phyloP scores from a whole-genome alignment of 1,140 invertebrate genomes.

The Latrodectus geometricus region DNA sequence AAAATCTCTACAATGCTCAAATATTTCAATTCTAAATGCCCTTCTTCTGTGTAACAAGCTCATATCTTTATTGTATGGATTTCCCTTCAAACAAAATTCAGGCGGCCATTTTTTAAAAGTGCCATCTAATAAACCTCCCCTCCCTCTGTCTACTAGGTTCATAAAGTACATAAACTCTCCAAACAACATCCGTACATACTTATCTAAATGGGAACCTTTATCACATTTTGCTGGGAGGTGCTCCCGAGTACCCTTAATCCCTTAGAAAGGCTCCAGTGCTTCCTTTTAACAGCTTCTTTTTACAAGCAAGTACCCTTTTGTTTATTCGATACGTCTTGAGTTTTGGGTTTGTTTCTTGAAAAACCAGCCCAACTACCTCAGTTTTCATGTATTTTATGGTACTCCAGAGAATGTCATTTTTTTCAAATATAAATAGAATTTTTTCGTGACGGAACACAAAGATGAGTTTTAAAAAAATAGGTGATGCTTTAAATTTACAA shows the following conservation, averaged over 20 bases:
- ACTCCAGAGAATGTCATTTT: conserved; percentile 31
- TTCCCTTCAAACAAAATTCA: not conserved
- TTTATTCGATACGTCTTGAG: conserved; percentile 60
- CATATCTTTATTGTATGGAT: conserved; percentile 52
- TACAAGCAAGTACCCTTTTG: conserved; percentile 41
- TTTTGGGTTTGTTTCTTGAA: conserved; percentile 31
- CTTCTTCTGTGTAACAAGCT: conserved; percentile 21
- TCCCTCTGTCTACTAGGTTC: not conserved
- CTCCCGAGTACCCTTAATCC: conserved; percentile 33
- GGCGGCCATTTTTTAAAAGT: conserved; percentile 42
- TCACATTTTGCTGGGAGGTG: conserved; percentile 28
- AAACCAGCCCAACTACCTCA: not conserved
- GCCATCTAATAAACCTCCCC: conserved; percentile 50
- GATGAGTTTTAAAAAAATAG: not conserved
- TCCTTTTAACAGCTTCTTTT: conserved; percentile 41
- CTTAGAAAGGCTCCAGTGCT: conserved; percentile 25
- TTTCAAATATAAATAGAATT: conserved; percentile 30
- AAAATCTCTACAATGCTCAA: too few relatives aligned
- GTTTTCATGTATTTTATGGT: conserved; percentile 29
- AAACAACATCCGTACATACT: conserved; percentile 54
- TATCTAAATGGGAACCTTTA: conserved; percentile 58
- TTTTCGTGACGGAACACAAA: not conserved
- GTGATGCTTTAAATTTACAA: conserved; percentile 47
- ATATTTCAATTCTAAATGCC: not conserved
- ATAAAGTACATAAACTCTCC: conserved; percentile 47